Conservation (phyloP, 2,113 vertebrate genomes). For the Potamarius usumacintae region DNA sequence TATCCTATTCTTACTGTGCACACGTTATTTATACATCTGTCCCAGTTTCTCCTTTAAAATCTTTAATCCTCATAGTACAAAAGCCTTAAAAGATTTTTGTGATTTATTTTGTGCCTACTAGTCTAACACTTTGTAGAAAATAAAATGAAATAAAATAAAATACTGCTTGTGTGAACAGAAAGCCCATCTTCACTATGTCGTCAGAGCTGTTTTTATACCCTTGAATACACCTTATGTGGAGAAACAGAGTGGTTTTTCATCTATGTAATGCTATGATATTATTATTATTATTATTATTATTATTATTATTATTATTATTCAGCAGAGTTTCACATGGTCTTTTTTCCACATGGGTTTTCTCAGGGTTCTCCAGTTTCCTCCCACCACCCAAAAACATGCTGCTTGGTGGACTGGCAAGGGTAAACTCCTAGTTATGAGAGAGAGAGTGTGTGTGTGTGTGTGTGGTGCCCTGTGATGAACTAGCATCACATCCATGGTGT, state of each 20-base stretch:
- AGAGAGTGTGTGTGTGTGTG: not conserved
- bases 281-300: not conserved
- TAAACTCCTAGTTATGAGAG: not conserved
- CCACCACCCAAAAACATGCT: not conserved
- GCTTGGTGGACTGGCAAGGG: not conserved
- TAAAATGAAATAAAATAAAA: not conserved
- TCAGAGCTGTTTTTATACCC: not conserved
- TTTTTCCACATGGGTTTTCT: not conserved
- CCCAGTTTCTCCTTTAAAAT: constrained; percentile 3
- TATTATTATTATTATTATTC: not conserved
- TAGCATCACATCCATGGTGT: no score
- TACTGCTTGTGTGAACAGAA: not conserved
- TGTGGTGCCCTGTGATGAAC: not conserved
- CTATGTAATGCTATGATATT: not conserved
- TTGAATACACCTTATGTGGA: not conserved
- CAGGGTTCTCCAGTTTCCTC: not conserved
- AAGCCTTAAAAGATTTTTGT: not conserved
- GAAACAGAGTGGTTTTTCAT: not conserved
- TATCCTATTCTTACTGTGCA: constrained; percentile 4
- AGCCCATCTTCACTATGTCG: not conserved
- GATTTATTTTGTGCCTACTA: not conserved
- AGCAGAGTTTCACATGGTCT: not conserved
- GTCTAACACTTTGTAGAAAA: not conserved
- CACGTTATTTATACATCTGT: constrained; percentile 9
- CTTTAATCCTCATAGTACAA: not conserved